Base-by-base conservation (phyloP, 2,888 invertebrate species). In the Autographa gamma region DNA sequence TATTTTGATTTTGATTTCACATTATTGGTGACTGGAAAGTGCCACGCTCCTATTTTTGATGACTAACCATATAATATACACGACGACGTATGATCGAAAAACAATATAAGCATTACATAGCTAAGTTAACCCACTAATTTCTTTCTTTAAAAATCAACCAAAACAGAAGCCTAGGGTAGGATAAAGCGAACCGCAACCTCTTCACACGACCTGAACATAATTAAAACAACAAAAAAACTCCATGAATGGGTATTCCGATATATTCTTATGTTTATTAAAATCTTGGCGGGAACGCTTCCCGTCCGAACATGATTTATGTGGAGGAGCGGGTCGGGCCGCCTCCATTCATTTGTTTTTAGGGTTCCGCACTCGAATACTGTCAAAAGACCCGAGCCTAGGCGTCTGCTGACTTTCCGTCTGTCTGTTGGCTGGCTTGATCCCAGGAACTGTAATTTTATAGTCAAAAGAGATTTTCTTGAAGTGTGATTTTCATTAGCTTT, bases 221-320 rank as follows among this genome's bases (percentile, higher is more conserved):
- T 95, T 94, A 94, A 95, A 94, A 94, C 89, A 90, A 90, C 85
- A 91, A 91, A 92, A 93, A 92, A 83, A 78, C 86, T 86, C 88
- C 91, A 93, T 95, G 95, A 95, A 94, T 95, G 95, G 91, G 90
- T 92, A 91, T 90, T 84, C 88, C 88, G 92, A 90, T 91, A 87
- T 88, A 81, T 85, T 88, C 91, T 92, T 92, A 92, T 93, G 94
- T 95, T 93, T 95, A 95, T 95, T 95, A 95, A 94, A 94, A 93
- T 90, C 93, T 92, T 88, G 84, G 82, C 86, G 82, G 88, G 88
- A 89, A 90, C 90, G 88, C 88, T 91, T 92, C 87, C 92, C 88
- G 90, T 86, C 90, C 82, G 73, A 76, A 73, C 82, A 91, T 95
- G 95, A 95, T 95, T 95, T 95, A 95, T 95, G 92, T 87, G 81